A percentile compares a stretch with the other conserved stretches of the same genome.
Evolutionary conservation across 1,140 invertebrate species (phyloP).

Genomic region (Calosoma granatense): DNA sequence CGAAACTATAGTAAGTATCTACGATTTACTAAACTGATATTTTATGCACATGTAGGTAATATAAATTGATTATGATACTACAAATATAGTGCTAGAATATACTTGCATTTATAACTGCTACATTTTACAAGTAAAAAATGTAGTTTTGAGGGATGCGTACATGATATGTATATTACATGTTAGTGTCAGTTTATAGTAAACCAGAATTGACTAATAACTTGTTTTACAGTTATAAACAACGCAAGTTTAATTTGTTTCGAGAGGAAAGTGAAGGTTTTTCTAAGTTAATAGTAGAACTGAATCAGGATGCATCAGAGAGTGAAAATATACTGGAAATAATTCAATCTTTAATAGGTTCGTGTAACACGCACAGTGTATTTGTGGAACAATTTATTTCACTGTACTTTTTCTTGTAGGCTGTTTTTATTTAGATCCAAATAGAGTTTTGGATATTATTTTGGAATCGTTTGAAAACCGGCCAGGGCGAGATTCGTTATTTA

Average conservation of each 20-base stretch:
- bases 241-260: constrained; percentile 96
- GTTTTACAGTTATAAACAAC: constrained; percentile 89
- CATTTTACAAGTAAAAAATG: constrained; percentile 9
- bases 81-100: background rate
- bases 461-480: constrained; percentile 92
- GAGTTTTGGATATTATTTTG: constrained; percentile 92
- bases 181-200: no score
- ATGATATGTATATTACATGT: no score
- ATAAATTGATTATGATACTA: constrained; percentile 12
- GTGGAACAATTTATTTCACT: constrained; percentile 15
- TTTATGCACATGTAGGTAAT: constrained; percentile 14
- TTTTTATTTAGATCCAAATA: constrained; percentile 97
- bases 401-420: constrained; percentile 66
- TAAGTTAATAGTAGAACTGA: constrained; percentile 93
- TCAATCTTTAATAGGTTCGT: constrained; percentile 82
- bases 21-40: constrained; percentile 13
- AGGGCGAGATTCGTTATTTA: constrained; percentile 60
- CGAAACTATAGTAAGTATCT: constrained; percentile 87
- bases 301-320: constrained; percentile 58
- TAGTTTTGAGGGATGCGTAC: constrained; percentile 16
- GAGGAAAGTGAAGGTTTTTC: constrained; percentile 99
- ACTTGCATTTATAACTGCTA: constrained; percentile 12
- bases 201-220: constrained; percentile 17
- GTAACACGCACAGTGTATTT: constrained; percentile 15
- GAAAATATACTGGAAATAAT: constrained; percentile 69